phyloP scores from a whole-genome alignment of 2,113 vertebrate species.

The Columba janthina region DNA sequence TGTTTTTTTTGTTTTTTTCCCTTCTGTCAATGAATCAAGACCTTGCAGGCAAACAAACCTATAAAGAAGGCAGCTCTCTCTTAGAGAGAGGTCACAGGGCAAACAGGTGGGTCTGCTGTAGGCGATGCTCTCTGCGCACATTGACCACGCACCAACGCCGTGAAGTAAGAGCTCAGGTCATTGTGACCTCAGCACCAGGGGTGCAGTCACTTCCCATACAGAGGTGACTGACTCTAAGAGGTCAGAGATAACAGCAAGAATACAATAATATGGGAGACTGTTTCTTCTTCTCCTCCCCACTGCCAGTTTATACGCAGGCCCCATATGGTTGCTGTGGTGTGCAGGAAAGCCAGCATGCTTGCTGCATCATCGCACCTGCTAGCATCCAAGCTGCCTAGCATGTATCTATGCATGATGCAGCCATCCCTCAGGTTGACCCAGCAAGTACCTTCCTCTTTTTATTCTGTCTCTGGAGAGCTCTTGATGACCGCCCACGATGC shows the following conservation, averaged over 20 bases:
- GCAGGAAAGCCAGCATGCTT: neutral
- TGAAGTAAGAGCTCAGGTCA: neutral
- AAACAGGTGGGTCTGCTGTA: neutral
- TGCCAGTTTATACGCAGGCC: rapidly evolving
- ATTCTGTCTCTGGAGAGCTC: neutral
- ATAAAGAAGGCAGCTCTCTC: neutral
- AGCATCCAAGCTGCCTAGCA: neutral
- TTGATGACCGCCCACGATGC: neutral
- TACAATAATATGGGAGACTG: neutral
- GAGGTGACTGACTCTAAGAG: neutral
- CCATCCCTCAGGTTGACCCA: neutral
- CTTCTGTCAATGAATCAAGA: neutral
- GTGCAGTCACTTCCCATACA: neutral
- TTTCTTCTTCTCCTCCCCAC: neutral
- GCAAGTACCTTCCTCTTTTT: neutral
- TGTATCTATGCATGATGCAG: neutral
- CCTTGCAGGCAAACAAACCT: neutral
- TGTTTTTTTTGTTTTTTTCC: neutral
- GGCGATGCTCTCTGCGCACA: rapidly evolving
- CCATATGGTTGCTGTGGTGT: neutral
- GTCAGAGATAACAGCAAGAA: neutral
- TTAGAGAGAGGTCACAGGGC: neutral
- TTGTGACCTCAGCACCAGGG: rapidly evolving
- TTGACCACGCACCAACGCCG: rapidly evolving
- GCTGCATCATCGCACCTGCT: neutral